phyloP scores from a whole-genome alignment of 2,888 invertebrate genomes.

The Uloborus plumipes region DNA sequence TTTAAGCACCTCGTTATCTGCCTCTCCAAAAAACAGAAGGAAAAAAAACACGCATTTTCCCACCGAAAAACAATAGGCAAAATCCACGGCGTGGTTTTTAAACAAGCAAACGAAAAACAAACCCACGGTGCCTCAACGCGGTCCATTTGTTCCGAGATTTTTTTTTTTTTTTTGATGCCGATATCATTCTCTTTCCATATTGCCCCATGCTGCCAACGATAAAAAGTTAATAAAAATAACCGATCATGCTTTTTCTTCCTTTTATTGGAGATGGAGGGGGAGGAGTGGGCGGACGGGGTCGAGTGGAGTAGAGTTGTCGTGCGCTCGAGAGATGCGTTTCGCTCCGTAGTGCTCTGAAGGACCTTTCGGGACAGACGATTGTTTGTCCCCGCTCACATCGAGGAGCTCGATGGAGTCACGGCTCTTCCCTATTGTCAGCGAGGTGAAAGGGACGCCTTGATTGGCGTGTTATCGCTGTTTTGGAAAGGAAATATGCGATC shows the following conservation, averaged over 20 bases:
- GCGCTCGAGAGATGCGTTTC: constrained; percentile 38
- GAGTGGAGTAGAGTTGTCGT: constrained; percentile 48
- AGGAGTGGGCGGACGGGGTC: constrained; percentile 7
- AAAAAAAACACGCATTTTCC: constrained; percentile 24
- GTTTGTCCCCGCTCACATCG: constrained; percentile 44
- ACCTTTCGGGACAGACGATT: constrained; percentile 54
- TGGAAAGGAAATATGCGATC: no score
- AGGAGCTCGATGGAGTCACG: constrained; percentile 57
- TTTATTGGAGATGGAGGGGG: constrained; percentile 11
- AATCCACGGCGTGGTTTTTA: constrained; percentile 27
- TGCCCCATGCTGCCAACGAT: constrained; percentile 23
- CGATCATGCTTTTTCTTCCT: constrained; percentile 31
- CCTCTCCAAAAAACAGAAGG: neutral
- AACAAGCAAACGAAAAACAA: constrained; percentile 27
- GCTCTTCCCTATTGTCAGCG: constrained; percentile 49
- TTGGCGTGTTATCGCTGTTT: constrained; percentile 27
- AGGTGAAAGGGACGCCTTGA: neutral
- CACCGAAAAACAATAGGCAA: constrained; percentile 49
- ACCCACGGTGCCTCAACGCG: constrained; percentile 26
- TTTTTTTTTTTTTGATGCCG: no score
- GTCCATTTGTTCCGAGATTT: constrained; percentile 46
- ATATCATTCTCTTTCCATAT: constrained; percentile 2
- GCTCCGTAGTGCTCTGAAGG: constrained; percentile 55
- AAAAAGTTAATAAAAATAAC: constrained; percentile 39
- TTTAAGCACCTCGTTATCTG: constrained; percentile 50